Evolutionary conservation across 2,113 vertebrate genomes (phyloP), one percentile per base, ranked within the genome.

Genomic region (Pelmatolapia mariae): DNA sequence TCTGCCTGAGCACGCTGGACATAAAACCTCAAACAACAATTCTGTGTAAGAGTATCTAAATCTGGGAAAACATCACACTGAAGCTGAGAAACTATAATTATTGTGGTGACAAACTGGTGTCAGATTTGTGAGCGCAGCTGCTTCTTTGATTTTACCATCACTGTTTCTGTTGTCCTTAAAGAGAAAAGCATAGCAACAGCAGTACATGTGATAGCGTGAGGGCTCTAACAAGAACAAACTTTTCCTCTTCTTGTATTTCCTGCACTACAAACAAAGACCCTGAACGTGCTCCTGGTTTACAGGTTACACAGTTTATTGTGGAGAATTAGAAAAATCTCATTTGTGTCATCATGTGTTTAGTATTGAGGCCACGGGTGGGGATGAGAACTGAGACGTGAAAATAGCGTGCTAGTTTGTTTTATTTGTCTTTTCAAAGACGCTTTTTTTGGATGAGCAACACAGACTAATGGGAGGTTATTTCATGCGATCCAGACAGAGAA

Each of bases 201-300:
- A 0, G 33, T 22, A 4, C 3, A 38, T 1, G 33, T 5, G 63
- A 0, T 2, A 6, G 36, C 1, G 2, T 5, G 2, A 24, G 18
- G 57, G 29, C 9, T 63, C 59, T 33, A 18, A 33, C 57, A 31
- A 31, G 26, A 61, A 9, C 7, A 29, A 5, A 61, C n/a, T 1
- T 38, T 68, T 5, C 36, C 19, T 40, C 33, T 38, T 5, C 19
- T 24, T 68, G 36, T 9, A 4, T 40, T 0, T 68, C 4, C 63
- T 40, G 36, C 63, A 22, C 63, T 40, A 24, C 38, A 71, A 71
- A 71, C 66, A 43, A 16, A 71, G 3, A 43, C 13, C 38, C 15
- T 1, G 3, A 18, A 19, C 10, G 15, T 18, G 8, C 29, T 63
- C 16, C 16, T 19, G 9, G 29, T 63, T 54, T 11, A 10, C 52